These are phyloP conservation scores for Henricia sp. DNA, from an alignment of 53 echinoderm and acorn worm species.

Conservation along the genomic window DNA sequence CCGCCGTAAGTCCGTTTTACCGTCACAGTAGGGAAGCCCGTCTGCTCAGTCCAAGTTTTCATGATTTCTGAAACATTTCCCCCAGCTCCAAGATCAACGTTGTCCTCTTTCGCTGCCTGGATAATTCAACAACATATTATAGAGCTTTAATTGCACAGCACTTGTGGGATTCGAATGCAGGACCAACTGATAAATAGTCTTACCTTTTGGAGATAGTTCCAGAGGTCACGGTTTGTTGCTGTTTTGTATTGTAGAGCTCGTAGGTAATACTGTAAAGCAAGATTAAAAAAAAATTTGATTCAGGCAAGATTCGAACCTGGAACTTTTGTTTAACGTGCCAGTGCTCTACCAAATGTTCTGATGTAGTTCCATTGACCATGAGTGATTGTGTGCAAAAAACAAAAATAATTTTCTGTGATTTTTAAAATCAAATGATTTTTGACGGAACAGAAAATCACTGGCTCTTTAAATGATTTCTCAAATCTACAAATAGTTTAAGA, in stretches of 20 bases:
- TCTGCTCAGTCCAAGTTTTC: slow-evolving; percentile 81
- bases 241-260: slow-evolving; percentile 67
- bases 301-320: no score
- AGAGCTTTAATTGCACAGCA: not conserved
- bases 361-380: no score
- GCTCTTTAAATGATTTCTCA: no score
- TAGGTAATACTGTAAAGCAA: slow-evolving; percentile 77
- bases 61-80: slow-evolving; percentile 60
- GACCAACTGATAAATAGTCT: not conserved
- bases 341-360: no score
- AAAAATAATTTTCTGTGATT: no score
- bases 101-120: slow-evolving; percentile 77
- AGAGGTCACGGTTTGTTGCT: slow-evolving; percentile 84
- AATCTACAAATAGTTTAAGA: no score
- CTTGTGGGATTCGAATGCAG: not conserved
- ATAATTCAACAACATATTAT: not conserved
- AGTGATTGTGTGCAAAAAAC: no score
- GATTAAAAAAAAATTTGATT: no score
- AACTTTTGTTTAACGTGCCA: no score
- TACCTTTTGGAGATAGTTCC: slow-evolving; percentile 79
- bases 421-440: no score
- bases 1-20: slow-evolving; percentile 62
- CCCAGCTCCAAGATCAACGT: slow-evolving; percentile 18
- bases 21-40: slow-evolving; percentile 75
- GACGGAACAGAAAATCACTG: no score